Evolutionary conservation across 2,113 vertebrate species (phyloP).

Genomic region (Siniperca chuatsi): DNA sequence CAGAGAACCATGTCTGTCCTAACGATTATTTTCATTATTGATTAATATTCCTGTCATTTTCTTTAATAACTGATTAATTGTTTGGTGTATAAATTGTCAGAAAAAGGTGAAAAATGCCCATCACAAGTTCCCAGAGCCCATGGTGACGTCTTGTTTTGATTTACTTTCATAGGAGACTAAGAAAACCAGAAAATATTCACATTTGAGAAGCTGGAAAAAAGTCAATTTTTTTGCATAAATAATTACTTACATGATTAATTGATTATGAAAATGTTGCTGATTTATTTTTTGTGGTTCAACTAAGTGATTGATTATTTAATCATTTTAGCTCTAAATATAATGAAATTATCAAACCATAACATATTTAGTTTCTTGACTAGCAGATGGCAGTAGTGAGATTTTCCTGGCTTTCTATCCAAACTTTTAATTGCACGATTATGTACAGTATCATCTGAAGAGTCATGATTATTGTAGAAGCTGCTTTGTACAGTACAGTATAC

Average conservation of each 20-base stretch:
- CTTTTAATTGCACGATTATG: neutral
- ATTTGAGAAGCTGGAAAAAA: neutral
- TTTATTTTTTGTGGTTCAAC: neutral
- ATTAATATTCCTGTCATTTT: neutral
- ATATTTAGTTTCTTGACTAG: neutral
- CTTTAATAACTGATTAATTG: neutral
- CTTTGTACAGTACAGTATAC: neutral
- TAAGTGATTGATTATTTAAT: too few species aligned
- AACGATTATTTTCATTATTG: too few species aligned
- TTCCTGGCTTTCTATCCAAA: neutral
- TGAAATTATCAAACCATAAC: neutral
- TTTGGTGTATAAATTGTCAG: neutral
- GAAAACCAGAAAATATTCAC: neutral
- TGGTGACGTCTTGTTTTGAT: neutral
- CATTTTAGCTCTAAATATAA: neutral
- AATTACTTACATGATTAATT: neutral
- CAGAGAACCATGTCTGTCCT: neutral
- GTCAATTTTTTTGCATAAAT: neutral
- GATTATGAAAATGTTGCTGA: neutral
- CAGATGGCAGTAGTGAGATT: neutral
- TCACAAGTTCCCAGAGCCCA: neutral
- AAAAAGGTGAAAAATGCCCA: neutral
- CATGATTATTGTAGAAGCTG: neutral
- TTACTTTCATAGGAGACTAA: neutral
- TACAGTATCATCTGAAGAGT: neutral